phyloP scores from a whole-genome alignment of 1,140 invertebrate species.

The Calephelis virginiensis region DNA sequence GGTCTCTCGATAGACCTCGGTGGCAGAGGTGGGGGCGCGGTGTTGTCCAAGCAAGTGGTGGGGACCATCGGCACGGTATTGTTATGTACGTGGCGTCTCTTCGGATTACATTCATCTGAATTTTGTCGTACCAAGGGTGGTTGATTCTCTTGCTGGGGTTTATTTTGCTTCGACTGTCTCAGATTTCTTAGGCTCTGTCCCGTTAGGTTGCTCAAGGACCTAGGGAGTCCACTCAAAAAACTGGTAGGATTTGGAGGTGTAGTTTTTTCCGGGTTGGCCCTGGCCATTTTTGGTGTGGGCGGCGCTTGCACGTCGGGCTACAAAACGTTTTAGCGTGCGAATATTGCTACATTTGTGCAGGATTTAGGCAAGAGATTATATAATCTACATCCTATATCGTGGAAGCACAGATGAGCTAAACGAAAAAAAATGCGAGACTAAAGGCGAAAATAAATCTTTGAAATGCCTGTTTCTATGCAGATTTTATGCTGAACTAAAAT shows the following conservation, averaged over 20 bases:
- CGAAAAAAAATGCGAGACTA: conserved; percentile 4
- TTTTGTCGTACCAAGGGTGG: conserved; percentile 49
- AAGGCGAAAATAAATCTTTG: conserved; percentile 5
- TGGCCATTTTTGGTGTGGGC: conserved; percentile 41
- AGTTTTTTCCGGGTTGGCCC: conserved; percentile 34
- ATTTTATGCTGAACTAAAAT: neutral
- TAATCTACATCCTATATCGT: conserved; percentile 14
- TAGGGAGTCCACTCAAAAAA: conserved; percentile 78
- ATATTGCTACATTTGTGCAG: conserved; percentile 12
- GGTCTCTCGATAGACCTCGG: conserved; percentile 59
- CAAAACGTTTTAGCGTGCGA: conserved; percentile 22
- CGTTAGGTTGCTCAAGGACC: conserved; percentile 78
- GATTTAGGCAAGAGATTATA: conserved; percentile 13
- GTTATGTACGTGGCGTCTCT: conserved; percentile 37
- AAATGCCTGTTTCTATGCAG: conserved; percentile 4
- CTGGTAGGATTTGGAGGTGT: conserved; percentile 36
- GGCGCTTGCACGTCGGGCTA: conserved; percentile 39
- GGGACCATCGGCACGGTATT: conserved; percentile 59
- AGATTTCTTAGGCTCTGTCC: conserved; percentile 68
- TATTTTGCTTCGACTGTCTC: conserved; percentile 31
- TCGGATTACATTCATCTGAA: conserved; percentile 45
- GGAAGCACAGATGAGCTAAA: conserved; percentile 15
- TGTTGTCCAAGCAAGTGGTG: conserved; percentile 69
- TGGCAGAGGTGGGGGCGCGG: conserved; percentile 72
- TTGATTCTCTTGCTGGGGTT: conserved; percentile 39